phyloP scores from a whole-genome alignment of 2,113 vertebrate species.

The Spheniscus mendiculus region DNA sequence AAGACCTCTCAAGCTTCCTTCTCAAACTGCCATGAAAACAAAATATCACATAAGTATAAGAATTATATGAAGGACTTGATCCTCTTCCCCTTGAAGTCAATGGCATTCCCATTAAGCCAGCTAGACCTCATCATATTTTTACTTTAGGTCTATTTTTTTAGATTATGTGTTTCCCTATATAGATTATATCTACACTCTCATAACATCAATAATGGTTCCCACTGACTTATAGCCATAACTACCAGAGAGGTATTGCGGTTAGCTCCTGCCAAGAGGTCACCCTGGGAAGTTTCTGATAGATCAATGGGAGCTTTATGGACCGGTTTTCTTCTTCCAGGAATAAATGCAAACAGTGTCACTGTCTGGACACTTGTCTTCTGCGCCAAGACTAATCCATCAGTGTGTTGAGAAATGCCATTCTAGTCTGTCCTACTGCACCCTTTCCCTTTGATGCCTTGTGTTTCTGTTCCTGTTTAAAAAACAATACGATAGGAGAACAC shows the following conservation, averaged over 20 bases:
- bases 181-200: background rate
- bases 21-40: background rate
- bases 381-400: background rate
- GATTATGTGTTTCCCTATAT: background rate
- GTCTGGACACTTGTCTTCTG: background rate
- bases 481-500: background rate
- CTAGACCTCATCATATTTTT: background rate
- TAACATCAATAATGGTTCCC: background rate
- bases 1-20: background rate
- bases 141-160: background rate
- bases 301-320: background rate
- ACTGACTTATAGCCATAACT: background rate
- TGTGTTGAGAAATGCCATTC: background rate
- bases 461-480: background rate
- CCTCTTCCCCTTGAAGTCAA: background rate
- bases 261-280: background rate
- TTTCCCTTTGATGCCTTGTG: background rate
- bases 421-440: background rate
- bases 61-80: background rate
- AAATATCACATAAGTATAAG: background rate
- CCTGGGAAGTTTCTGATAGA: conserved; percentile 6
- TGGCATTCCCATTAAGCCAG: background rate
- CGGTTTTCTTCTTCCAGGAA: background rate
- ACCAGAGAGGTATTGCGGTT: background rate
- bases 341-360: background rate